Evolutionary conservation across 2,797 vertebrate species (phyloP).

Genomic region (Astyanax mexicanus): DNA sequence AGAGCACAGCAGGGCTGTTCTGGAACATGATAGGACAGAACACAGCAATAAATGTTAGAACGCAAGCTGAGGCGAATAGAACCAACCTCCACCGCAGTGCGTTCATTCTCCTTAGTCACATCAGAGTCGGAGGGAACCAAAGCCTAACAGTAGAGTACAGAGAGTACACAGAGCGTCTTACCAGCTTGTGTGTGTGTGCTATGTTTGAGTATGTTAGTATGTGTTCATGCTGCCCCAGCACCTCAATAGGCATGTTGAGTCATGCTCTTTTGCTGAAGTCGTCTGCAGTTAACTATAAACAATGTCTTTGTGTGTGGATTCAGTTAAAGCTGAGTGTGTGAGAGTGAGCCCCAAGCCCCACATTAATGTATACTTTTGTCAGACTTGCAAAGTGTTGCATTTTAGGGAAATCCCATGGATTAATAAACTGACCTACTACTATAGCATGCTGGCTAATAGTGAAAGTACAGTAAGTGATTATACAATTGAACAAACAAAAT

Average conservation of each 20-base stretch:
- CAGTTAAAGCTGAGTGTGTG: background rate
- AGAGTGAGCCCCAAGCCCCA: constrained; percentile 8
- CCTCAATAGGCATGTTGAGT: constrained; percentile 26
- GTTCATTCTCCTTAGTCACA: constrained; percentile 66
- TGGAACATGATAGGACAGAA: no score
- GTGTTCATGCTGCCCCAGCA: constrained; percentile 4
- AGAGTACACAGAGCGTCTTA: constrained; percentile 51
- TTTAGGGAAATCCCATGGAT: no score
- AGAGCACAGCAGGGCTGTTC: background rate
- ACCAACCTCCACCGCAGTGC: constrained; percentile 78
- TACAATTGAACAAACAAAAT: no score
- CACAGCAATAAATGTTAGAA: background rate
- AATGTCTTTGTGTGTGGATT: background rate
- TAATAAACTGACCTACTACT: no score
- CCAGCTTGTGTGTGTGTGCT: background rate
- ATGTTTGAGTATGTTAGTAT: no score
- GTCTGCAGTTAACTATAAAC: background rate
- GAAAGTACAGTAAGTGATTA: no score
- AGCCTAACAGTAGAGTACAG: constrained; percentile 68
- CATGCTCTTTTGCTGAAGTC: constrained; percentile 10
- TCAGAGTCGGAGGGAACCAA: constrained; percentile 67
- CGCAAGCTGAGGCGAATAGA: constrained; percentile 37
- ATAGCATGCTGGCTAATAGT: no score
- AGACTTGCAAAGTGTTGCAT: background rate
- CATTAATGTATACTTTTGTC: background rate